A percentile compares a stretch with the other conserved stretches of the same genome.
phyloP scores from a whole-genome alignment of 2,113 vertebrate species.

The Ovibos moschatus region DNA sequence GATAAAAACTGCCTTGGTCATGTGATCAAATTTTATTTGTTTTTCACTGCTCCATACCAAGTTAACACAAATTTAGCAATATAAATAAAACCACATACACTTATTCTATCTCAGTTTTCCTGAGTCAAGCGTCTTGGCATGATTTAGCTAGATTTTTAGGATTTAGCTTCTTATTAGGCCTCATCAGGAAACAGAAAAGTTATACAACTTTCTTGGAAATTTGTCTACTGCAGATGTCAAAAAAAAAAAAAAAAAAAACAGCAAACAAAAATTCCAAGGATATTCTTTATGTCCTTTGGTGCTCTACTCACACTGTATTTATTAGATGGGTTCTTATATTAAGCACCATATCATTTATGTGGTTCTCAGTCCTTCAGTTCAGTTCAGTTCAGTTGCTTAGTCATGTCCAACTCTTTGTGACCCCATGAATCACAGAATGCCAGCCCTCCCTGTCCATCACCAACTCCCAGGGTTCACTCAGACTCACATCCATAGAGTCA shows the following conservation, averaged over 20 bases:
- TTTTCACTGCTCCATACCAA: background rate
- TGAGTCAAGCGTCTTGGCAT: background rate
- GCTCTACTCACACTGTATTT: background rate
- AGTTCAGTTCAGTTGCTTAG: too few relatives aligned
- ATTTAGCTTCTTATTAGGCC: background rate
- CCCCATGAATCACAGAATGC: rapidly evolving
- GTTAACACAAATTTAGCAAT: background rate
- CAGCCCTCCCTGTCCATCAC: too few relatives aligned
- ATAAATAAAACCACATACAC: background rate
- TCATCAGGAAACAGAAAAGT: background rate
- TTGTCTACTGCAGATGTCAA: background rate
- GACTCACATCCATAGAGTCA: too few relatives aligned
- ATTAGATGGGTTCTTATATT: background rate
- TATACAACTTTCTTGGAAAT: background rate
- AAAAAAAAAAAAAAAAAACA: background rate
- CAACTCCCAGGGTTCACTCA: rapidly evolving
- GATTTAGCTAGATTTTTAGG: background rate
- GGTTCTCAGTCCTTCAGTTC: background rate
- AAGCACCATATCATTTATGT: background rate
- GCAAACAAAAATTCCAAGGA: background rate
- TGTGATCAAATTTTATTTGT: background rate
- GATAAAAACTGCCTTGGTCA: background rate
- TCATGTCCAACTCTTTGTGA: too few relatives aligned
- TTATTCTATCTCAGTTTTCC: background rate
- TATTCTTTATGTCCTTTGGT: background rate